A percentile compares a stretch with the other conserved stretches of the same genome.
phyloP scores from a whole-genome alignment of 2,888 invertebrate genomes.

The Drosophila birchii region DNA sequence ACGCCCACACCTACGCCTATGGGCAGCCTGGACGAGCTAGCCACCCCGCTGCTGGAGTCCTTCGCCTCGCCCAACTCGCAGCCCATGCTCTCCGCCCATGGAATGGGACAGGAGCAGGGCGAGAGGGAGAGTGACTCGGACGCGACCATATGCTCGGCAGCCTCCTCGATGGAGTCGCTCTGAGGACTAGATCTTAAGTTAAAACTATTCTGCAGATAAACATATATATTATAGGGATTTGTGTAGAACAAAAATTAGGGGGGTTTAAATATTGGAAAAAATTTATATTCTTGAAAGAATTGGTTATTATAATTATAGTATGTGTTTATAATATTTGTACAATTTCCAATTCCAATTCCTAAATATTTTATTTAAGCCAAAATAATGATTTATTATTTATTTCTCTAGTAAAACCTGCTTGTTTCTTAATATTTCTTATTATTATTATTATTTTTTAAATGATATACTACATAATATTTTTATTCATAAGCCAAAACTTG shows the following conservation, averaged over 20 bases:
- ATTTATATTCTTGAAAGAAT: not conserved
- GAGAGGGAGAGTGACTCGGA: constrained; percentile 58
- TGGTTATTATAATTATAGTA: too few species aligned
- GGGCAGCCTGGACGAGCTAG: constrained; percentile 63
- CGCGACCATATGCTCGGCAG: constrained; percentile 73
- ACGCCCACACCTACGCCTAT: constrained; percentile 46
- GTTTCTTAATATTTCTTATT: too few species aligned
- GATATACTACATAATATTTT: not conserved
- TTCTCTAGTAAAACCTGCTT: not conserved
- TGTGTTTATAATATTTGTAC: not conserved
- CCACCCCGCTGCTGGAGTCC: constrained; percentile 63
- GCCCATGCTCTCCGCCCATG: constrained; percentile 55
- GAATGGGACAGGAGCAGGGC: constrained; percentile 20
- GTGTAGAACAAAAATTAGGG: too few species aligned
- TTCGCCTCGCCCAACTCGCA: constrained; percentile 58
- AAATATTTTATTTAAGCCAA: not conserved
- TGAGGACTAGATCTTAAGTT: constrained; percentile 7
- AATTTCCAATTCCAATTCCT: not conserved
- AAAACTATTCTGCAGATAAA: constrained; percentile 2
- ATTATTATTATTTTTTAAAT: not conserved
- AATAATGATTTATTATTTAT: not conserved
- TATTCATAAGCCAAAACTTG: not conserved
- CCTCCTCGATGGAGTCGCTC: constrained; percentile 69
- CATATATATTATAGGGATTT: not conserved
- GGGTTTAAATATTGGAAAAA: not conserved